Percentiles rank a stretch among this genome's conserved stretches.
These are phyloP conservation scores for Theocolax elegans DNA, from an alignment of 1,140 invertebrate genomes.

Conservation along the genomic window DNA sequence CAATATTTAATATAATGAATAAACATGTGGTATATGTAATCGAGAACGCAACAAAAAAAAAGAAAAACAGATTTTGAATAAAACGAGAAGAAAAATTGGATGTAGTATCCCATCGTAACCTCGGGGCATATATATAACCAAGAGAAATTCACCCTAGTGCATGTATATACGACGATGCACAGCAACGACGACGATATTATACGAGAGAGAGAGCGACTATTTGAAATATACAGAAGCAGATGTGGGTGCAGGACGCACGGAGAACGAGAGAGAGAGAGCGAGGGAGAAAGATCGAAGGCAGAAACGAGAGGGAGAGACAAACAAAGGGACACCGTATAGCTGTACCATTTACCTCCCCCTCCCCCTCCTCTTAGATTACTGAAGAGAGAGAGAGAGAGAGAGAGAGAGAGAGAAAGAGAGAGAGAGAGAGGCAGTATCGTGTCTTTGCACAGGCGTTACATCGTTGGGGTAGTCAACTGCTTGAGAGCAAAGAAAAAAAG, in stretches of 20 bases:
- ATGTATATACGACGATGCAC: not conserved
- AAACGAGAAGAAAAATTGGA: too few species aligned
- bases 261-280: not conserved
- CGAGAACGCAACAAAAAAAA: too few species aligned
- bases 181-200: not conserved
- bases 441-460: slow-evolving; percentile 22
- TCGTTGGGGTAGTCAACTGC: too few species aligned
- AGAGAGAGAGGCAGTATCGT: slow-evolving; percentile 5
- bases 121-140: too few species aligned
- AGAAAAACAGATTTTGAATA: too few species aligned
- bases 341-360: not conserved
- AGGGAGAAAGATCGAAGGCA: slow-evolving; percentile 13
- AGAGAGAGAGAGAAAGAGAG: not conserved
- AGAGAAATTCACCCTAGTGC: too few species aligned
- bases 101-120: too few species aligned
- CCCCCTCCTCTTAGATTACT: not conserved
- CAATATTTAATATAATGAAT: too few species aligned
- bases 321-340: slow-evolving; percentile 25
- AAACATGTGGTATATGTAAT: too few species aligned
- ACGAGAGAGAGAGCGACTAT: slow-evolving; percentile 10
- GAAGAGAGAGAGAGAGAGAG: not conserved
- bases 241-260: not conserved
- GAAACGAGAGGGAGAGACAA: slow-evolving; percentile 29
- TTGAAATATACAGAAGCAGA: not conserved
- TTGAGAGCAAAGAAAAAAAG: not conserved